Base-by-base conservation (phyloP, 1,140 invertebrate species). In the Druon quercuslanigerum region DNA sequence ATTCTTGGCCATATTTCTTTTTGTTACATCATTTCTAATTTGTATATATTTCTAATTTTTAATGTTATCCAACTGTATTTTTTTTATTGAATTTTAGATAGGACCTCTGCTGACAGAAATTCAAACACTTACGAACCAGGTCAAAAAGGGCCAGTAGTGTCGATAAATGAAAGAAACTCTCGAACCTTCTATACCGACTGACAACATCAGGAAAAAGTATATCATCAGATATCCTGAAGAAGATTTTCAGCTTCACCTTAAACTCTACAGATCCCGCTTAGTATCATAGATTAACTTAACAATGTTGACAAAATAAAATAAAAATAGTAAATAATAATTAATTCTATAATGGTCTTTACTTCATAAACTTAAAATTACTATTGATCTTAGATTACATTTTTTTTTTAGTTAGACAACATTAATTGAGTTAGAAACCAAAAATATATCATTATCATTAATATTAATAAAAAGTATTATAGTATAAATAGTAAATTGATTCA, bases 101-200 rank as follows among this genome's bases (percentile, higher is more conserved):
- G 9, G 11, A 9, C 57, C 57, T 60, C 57, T 60, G 14, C 16
- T 20, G 25, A 33, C 57, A 20, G 12, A 60, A 60, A 20, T 20
- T 25, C 19, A 25, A 60, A 60, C 57, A 60, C 57, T 2, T 40
- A 60, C 0, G 57, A 20, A 60, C 3, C 20, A 60, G 56, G 57
- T 25, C 25, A 13, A 60, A 60, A 60, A 60, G 57, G 57, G 57
- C 57, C 74, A 80, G 77, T 77, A 75, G 71, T 75, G 80, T 79
- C 80, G 79, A 79, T 80, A 77, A 81, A 74, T 60, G 76, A 51
- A 78, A 75, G 71, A 72, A 73, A 54, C 57, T 60, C 33, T 60
- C 52, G 71, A 73, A 77, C 79, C 85, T 86, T 83, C 83, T 76
- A 79, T 86, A 86, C 85, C 85, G 85, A 86, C 85, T 71, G 75